Base-by-base conservation (phyloP, 2,888 invertebrate genomes). In the Anthrax anthrax region DNA sequence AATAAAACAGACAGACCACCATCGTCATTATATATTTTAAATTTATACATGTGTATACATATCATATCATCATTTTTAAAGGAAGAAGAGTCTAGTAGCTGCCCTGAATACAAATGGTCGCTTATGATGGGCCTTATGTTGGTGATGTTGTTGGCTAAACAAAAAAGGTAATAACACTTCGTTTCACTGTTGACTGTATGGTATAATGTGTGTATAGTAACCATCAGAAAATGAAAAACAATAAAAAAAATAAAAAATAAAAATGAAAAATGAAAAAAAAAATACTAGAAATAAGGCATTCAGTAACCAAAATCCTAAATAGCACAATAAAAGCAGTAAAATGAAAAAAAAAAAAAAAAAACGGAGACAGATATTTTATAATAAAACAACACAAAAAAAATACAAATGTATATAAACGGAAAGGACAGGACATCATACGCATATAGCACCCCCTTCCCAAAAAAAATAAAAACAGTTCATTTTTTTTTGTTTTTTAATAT, bases 51-150 rank as follows among this genome's bases (percentile, higher is more conserved):
- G n/a, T n/a, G n/a, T n/a, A n/a, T n/a, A n/a, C n/a, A n/a, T n/a
- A n/a, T n/a, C n/a, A n/a, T n/a, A n/a, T n/a, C n/a, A n/a, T n/a
- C n/a, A n/a, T n/a, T n/a, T n/a, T n/a, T n/a, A n/a, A n/a, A n/a
- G n/a, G n/a, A n/a, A n/a, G n/a, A n/a, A n/a, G n/a, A n/a, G n/a
- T n/a, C n/a, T n/a, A n/a, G n/a, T 44, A 46, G 50, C 51, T 55
- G 55, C 53, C 52, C 53, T 56, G 56, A 56, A 56, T 56, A 56
- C 55, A 56, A 56, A 56, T 56, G 55, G 53, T 52, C 56, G 52
- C 12, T 32, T 56, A 55, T 56, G 53, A 55, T 53, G 54, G 46
- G 47, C 42, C 45, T 39, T 40, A 45, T 45, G 45, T 36, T 45
- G 40, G 45, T 45, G 40, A 45, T 45, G 45, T 45, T 32, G 29